These are phyloP conservation scores for Lampris megalopsis DNA, from an alignment of 2,113 vertebrate species.

Conservation along the genomic window DNA sequence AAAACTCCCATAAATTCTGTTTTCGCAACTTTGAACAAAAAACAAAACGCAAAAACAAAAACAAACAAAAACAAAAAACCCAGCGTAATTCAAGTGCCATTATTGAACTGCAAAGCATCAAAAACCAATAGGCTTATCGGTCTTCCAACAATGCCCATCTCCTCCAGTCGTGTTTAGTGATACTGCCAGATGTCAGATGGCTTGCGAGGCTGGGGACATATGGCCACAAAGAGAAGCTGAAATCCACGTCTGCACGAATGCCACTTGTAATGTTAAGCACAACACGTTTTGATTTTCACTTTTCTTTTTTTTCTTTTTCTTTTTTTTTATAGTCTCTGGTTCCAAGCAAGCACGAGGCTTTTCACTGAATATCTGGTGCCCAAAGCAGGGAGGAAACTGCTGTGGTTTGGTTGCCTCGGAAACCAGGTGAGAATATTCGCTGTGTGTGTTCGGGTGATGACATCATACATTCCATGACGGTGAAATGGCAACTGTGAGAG, in stretches of 20 bases:
- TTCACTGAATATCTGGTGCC: conserved; percentile 61
- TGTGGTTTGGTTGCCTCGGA: conserved; percentile 78
- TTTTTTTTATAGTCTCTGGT: conserved; percentile 25
- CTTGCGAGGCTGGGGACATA: too few species aligned
- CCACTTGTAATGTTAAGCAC: neutral
- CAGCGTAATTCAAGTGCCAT: too few species aligned
- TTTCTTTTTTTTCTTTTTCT: neutral
- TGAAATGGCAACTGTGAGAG: conserved; percentile 47
- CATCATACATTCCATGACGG: conserved; percentile 83
- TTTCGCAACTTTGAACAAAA: conserved; percentile 9
- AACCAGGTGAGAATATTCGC: conserved; percentile 79
- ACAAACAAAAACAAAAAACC: too few species aligned
- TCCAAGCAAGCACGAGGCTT: conserved; percentile 55
- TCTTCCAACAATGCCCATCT: too few species aligned
- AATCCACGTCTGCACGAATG: conserved; percentile 52
- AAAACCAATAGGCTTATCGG: too few species aligned
- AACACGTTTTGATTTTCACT: conserved; percentile 12
- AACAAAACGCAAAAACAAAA: conserved; percentile 13
- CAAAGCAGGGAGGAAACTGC: conserved; percentile 75
- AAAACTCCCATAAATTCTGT: too few species aligned
- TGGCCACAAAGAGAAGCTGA: conserved; percentile 23
- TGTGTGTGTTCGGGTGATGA: conserved; percentile 65
- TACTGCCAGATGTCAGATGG: too few species aligned
- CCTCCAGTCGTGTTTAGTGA: too few species aligned
- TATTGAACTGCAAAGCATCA: too few species aligned